Evolutionary conservation across 2,888 invertebrate genomes (phyloP).

Genomic region (Synergus laeviventris): DNA sequence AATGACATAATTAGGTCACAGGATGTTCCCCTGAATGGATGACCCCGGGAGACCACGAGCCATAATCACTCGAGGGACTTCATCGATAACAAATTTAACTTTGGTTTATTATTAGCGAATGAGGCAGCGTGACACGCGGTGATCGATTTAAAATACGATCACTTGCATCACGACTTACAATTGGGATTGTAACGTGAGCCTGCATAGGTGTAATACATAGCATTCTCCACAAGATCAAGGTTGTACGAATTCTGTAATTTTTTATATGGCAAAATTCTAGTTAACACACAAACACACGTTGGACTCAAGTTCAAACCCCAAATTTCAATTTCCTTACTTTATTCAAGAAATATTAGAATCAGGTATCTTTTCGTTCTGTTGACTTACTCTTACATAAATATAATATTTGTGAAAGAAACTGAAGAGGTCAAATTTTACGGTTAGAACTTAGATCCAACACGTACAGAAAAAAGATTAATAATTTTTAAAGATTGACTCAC

Average conservation of each 20-base stretch:
- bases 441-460: no score
- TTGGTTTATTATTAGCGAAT: constrained; percentile 52
- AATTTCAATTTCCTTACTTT: no score
- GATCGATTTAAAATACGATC: constrained; percentile 53
- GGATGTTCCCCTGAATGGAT: constrained; percentile 49
- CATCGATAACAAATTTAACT: constrained; percentile 49
- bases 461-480: neutral
- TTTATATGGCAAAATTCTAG: no score
- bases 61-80: neutral
- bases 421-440: no score
- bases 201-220: constrained; percentile 2
- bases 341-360: no score
- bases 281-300: no score
- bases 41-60: constrained; percentile 41
- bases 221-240: no score
- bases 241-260: no score
- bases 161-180: constrained; percentile 46
- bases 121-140: constrained; percentile 42
- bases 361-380: no score
- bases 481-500: constrained; percentile 80
- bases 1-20: constrained; percentile 1
- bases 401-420: no score
- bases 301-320: no score
- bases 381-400: no score
- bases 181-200: constrained; percentile 30